Evolutionary conservation across 2,888 invertebrate genomes (phyloP).

Genomic region (Drosophila monieri): DNA sequence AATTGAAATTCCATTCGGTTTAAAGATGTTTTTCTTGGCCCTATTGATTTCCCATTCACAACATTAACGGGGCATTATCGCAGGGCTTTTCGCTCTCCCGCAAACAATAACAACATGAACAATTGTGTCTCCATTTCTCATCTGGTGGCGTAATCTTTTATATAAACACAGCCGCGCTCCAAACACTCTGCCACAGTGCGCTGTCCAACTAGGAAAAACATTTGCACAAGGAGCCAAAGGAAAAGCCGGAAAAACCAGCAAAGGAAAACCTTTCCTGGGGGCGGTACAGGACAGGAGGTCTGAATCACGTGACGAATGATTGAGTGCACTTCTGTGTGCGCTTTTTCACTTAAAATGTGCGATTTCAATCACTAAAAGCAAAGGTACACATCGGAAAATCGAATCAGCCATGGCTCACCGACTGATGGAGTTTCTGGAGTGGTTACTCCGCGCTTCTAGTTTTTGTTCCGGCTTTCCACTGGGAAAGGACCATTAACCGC

Average conservation of each 20-base stretch:
- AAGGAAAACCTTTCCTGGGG: slow-evolving; percentile 11
- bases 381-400: slow-evolving; percentile 73
- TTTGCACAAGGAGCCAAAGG: slow-evolving; percentile 33
- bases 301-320: slow-evolving; percentile 78
- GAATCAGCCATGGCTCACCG: slow-evolving; percentile 66
- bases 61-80: slow-evolving; percentile 72
- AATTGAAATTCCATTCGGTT: slow-evolving; percentile 37
- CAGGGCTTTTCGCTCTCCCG: slow-evolving; percentile 45
- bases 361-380: slow-evolving; percentile 79
- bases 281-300: background rate
- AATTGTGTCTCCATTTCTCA: slow-evolving; percentile 65
- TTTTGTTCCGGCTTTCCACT: background rate
- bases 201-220: slow-evolving; percentile 62
- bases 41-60: slow-evolving; percentile 75
- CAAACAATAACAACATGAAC: slow-evolving; percentile 32
- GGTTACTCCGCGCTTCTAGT: slow-evolving; percentile 1
- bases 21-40: slow-evolving; percentile 59
- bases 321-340: slow-evolving; percentile 75
- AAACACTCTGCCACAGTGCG: slow-evolving; percentile 57
- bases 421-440: slow-evolving; percentile 36
- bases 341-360: slow-evolving; percentile 79
- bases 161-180: slow-evolving; percentile 64
- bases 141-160: slow-evolving; percentile 72
- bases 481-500: slow-evolving; percentile 52
- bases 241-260: slow-evolving; percentile 18